These are phyloP conservation scores for Saimiri boliviensis DNA, from an alignment of 2,113 vertebrate species.

Conservation along the genomic window DNA sequence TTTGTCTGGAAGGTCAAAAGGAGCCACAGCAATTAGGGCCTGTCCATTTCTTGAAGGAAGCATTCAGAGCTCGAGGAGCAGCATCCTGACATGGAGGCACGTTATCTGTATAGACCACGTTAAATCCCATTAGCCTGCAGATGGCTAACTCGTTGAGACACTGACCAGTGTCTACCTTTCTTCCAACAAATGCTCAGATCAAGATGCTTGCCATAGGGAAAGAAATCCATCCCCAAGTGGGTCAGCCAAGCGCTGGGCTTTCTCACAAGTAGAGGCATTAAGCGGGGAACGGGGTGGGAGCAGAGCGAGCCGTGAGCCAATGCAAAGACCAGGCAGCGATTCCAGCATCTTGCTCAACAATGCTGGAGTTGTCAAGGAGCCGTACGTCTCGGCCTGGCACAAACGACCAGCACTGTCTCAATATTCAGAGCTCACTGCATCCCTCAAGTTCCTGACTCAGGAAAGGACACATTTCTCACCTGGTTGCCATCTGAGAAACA, in stretches of 20 bases:
- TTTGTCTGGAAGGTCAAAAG: slow-evolving; percentile 88
- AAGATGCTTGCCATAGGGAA: neutral
- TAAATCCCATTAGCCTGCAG: neutral
- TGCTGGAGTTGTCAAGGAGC: slow-evolving; percentile 73
- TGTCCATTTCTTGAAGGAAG: neutral
- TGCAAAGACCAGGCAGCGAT: slow-evolving; percentile 18
- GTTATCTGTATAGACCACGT: neutral
- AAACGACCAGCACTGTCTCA: slow-evolving; percentile 33
- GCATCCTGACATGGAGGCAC: neutral
- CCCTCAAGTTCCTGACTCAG: neutral
- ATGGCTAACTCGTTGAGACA: neutral
- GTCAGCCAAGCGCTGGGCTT: slow-evolving; percentile 54
- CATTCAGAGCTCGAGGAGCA: neutral
- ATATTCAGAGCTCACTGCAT: neutral
- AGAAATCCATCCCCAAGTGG: slow-evolving; percentile 38
- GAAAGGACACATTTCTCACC: neutral
- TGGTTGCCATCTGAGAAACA: neutral
- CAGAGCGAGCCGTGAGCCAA: neutral
- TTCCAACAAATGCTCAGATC: slow-evolving; percentile 62
- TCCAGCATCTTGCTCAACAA: slow-evolving; percentile 79
- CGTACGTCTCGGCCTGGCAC: slow-evolving; percentile 82
- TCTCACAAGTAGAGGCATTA: slow-evolving; percentile 37
- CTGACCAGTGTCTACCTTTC: neutral
- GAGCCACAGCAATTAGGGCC: neutral
- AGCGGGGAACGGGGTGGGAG: accelerated